Conservation (phyloP, 2,888 invertebrate species). For the Dexiosoma caninum region DNA sequence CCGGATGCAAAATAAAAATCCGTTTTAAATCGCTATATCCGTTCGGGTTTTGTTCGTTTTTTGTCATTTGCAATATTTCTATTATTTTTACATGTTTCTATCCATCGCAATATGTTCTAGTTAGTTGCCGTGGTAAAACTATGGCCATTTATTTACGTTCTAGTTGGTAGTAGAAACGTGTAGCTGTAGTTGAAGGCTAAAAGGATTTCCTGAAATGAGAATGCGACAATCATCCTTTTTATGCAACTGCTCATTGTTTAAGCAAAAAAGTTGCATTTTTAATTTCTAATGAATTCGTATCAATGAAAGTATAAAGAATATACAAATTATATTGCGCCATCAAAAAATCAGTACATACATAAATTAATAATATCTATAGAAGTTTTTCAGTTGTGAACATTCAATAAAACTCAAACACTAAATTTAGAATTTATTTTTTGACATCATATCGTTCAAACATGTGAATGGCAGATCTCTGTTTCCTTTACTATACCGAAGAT, state of each 20-base stretch:
- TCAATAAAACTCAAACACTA: no score
- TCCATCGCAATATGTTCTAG: conserved; percentile 4
- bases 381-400: no score
- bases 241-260: conserved; percentile 3
- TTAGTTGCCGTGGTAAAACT: conserved; percentile 3
- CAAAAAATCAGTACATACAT: neutral
- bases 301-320: conserved; percentile 1
- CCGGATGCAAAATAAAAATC: conserved; percentile 44
- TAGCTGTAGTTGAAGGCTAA: conserved; percentile 62
- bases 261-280: neutral
- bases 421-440: no score
- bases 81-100: conserved; percentile 14
- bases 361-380: neutral
- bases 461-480: no score
- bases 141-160: neutral
- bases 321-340: neutral
- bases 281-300: conserved; percentile 8
- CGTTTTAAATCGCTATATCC: conserved; percentile 57
- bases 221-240: conserved; percentile 41
- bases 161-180: conserved; percentile 25
- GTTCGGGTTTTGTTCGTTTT: conserved; percentile 49
- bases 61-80: conserved; percentile 33
- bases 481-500: no score
- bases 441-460: no score
- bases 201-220: conserved; percentile 60